Evolutionary conservation across 2,113 vertebrate genomes (phyloP).

Genomic region (Pholis gunnellus): DNA sequence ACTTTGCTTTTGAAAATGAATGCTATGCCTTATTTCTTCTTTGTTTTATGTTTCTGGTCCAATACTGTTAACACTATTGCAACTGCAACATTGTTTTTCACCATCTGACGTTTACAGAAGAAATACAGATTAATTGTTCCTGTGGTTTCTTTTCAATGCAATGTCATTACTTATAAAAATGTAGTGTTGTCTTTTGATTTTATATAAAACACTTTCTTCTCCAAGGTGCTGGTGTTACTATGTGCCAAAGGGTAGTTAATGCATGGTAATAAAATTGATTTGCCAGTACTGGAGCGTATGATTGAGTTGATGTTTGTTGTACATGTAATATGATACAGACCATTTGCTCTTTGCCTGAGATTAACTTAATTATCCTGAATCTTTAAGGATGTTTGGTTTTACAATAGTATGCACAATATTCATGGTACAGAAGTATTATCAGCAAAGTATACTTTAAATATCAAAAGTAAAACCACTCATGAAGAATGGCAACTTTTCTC

Average conservation of each 20-base stretch:
- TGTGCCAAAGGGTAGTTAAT: constrained; percentile 60
- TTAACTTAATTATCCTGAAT: too few species aligned
- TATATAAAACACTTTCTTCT: constrained; percentile 2
- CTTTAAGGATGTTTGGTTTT: too few species aligned
- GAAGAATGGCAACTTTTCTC: neutral
- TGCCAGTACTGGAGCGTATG: constrained; percentile 10
- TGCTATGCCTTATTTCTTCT: constrained; percentile 23
- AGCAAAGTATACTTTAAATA: neutral
- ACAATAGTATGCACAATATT: neutral
- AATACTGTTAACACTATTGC: constrained; percentile 22
- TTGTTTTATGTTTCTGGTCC: constrained; percentile 11
- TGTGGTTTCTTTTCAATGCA: constrained; percentile 24
- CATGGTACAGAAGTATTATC: neutral
- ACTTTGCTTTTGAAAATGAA: constrained; percentile 6
- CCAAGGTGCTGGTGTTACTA: constrained; percentile 44
- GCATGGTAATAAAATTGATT: constrained; percentile 43
- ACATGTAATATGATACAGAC: neutral
- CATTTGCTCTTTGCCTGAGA: too few species aligned
- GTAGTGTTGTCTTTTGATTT: neutral
- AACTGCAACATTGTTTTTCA: neutral
- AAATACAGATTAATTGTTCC: constrained; percentile 27
- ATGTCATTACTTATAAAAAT: constrained; percentile 4
- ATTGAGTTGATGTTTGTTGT: neutral
- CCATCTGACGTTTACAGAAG: constrained; percentile 19
- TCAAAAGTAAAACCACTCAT: neutral